Conservation (phyloP, 2,797 vertebrate species). For the Clarias laeviceps region DNA sequence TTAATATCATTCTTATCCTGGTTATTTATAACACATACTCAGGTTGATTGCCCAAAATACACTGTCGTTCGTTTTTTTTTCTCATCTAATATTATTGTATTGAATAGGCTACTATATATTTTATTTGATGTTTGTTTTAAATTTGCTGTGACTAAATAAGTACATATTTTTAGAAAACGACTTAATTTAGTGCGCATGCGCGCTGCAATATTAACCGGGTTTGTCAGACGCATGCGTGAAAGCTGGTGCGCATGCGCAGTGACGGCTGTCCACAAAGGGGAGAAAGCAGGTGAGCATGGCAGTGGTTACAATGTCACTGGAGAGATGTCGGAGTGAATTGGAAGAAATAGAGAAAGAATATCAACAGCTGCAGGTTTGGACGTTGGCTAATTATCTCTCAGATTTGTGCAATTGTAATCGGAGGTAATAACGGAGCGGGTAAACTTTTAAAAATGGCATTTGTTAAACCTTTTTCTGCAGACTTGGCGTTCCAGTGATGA, state of each 20-base stretch:
- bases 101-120: neutral
- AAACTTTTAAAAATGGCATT: neutral
- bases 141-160: no score
- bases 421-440: neutral
- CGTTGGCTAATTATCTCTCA: neutral
- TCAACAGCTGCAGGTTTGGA: slow-evolving; percentile 87
- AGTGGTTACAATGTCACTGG: slow-evolving; percentile 77
- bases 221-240: neutral
- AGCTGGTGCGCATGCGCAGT: slow-evolving; percentile 18
- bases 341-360: slow-evolving; percentile 87
- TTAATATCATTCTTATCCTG: no score
- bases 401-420: neutral
- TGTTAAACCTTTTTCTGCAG: neutral
- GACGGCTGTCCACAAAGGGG: neutral
- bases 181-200: neutral
- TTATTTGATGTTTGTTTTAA: neutral
- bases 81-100: neutral
- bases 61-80: neutral
- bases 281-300: slow-evolving; percentile 27
- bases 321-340: slow-evolving; percentile 83
- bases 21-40: neutral
- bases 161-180: neutral
- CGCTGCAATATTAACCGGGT: neutral
- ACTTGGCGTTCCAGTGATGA: neutral
- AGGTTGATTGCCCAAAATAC: neutral